phyloP scores from a whole-genome alignment of 2,113 vertebrate genomes.

The Malaclemys terrapin region DNA sequence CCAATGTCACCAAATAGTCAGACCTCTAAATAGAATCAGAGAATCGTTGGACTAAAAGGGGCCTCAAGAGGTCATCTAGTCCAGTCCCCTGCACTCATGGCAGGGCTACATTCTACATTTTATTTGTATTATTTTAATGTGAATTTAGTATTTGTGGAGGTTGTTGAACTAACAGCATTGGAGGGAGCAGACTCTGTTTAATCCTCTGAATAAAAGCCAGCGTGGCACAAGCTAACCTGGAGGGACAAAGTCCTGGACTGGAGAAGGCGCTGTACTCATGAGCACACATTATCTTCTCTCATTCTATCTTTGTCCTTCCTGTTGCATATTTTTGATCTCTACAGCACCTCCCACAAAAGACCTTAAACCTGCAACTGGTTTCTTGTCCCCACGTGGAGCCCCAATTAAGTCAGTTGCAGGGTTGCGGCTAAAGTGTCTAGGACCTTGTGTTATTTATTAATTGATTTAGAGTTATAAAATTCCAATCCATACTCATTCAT shows the following conservation, averaged over 20 bases:
- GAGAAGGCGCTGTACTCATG: not conserved
- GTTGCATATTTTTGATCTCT: too few species aligned
- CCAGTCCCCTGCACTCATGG: too few species aligned
- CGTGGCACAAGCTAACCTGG: not conserved
- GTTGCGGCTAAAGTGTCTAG: not conserved
- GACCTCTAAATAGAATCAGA: not conserved
- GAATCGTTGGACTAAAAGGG: too few species aligned
- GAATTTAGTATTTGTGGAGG: not conserved
- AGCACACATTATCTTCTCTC: not conserved
- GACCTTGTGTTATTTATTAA: not conserved
- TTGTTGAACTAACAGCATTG: not conserved
- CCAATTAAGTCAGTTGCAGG: not conserved
- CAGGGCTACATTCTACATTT: not conserved
- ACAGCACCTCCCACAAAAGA: not conserved
- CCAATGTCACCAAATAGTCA: not conserved
- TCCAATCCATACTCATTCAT: not conserved
- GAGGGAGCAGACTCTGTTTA: not conserved
- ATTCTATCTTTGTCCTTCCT: too few species aligned
- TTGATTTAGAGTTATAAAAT: not conserved
- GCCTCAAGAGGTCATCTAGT: too few species aligned
- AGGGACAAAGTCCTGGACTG: too few species aligned
- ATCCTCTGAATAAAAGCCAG: not conserved
- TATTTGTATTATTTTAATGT: not conserved
- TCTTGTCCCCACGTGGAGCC: not conserved
- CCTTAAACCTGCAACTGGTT: not conserved